Conservation (phyloP, 2,797 vertebrate genomes). For the Anableps anableps region DNA sequence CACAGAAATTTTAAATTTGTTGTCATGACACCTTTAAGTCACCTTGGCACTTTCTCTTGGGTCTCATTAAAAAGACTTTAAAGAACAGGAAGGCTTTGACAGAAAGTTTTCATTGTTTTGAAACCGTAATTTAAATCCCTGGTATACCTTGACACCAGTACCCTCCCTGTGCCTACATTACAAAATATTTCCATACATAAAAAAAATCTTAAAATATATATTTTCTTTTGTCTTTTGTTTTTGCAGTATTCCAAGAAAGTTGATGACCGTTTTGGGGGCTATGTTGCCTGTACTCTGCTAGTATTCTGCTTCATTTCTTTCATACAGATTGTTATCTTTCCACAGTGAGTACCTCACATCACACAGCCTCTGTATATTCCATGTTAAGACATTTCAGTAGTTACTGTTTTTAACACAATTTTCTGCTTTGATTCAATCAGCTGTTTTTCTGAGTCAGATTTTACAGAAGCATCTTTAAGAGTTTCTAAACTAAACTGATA, state of each 20-base stretch:
- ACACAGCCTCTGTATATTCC: neutral
- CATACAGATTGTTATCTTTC: constrained; percentile 92
- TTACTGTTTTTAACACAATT: neutral
- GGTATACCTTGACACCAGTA: neutral
- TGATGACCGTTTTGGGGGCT: constrained; percentile 92
- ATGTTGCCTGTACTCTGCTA: constrained; percentile 91
- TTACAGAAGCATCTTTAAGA: neutral
- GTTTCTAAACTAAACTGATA: neutral
- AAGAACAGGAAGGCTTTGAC: neutral
- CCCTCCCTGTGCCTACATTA: neutral
- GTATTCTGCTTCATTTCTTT: constrained; percentile 97
- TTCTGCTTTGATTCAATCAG: neutral
- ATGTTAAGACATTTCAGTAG: neutral
- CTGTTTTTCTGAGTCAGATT: neutral
- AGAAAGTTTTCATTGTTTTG: neutral
- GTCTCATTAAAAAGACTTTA: neutral
- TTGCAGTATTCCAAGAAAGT: constrained; percentile 93
- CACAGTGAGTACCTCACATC: constrained; percentile 84
- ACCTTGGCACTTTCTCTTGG: no score
- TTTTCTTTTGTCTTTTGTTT: constrained; percentile 23
- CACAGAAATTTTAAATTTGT: no score
- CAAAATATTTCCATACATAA: neutral
- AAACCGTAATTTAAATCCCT: neutral
- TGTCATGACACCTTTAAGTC: no score
- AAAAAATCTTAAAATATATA: neutral